These are phyloP conservation scores for Bostrychus sinensis DNA, from an alignment of 2,113 vertebrate species.

Conservation along the genomic window DNA sequence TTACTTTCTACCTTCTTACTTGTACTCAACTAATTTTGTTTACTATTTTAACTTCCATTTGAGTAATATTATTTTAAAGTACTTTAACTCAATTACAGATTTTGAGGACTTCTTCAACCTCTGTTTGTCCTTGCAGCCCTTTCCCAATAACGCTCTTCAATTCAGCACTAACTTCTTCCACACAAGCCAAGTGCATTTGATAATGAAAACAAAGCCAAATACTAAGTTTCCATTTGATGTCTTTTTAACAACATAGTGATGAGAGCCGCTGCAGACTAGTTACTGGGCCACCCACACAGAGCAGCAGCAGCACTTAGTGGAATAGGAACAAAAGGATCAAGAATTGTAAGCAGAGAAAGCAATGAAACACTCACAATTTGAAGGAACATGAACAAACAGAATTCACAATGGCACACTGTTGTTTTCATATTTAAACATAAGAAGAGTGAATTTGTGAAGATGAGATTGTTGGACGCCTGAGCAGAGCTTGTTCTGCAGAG, in stretches of 20 bases:
- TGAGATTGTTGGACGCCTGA: constrained; percentile 16
- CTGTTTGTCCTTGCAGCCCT: background rate
- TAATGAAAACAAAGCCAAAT: constrained; percentile 25
- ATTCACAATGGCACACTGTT: constrained; percentile 17
- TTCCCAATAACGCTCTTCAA: background rate
- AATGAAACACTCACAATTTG: constrained; percentile 31
- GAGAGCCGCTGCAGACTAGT: constrained; percentile 20
- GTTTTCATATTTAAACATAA: constrained; percentile 19
- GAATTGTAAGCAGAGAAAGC: constrained; percentile 23
- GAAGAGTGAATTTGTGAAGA: constrained; percentile 20
- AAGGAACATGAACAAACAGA: constrained; percentile 29
- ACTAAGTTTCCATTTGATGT: constrained; percentile 31
- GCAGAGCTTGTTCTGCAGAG: constrained; percentile 20
- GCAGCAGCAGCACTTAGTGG: constrained; percentile 28
- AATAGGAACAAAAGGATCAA: constrained; percentile 40
- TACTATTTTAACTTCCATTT: no score
- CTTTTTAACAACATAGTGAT: constrained; percentile 32
- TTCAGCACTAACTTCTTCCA: background rate
- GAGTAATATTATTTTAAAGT: no score
- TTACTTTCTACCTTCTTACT: no score
- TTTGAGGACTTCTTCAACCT: no score
- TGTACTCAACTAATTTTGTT: no score
- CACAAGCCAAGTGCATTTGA: constrained; percentile 13
- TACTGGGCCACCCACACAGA: constrained; percentile 33
- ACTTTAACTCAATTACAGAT: no score